These are phyloP conservation scores for Melanogrammus aeglefinus DNA, from an alignment of 2,797 vertebrate genomes.

Conservation along the genomic window DNA sequence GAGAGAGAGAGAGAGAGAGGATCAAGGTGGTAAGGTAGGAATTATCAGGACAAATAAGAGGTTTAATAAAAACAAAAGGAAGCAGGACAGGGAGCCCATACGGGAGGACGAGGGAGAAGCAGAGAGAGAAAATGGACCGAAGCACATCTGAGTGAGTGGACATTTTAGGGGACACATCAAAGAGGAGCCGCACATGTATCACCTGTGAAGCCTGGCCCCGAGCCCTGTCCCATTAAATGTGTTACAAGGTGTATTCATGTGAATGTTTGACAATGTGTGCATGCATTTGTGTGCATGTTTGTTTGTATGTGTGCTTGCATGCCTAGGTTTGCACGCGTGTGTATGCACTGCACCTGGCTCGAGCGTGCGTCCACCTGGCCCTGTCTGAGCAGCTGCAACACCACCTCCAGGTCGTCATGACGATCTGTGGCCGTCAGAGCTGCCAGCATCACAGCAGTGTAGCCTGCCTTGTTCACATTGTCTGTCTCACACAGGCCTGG, in stretches of 20 bases:
- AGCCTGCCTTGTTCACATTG: constrained; percentile 91
- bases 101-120: not conserved
- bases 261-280: constrained; percentile 5
- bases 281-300: not conserved
- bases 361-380: constrained; percentile 89
- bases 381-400: constrained; percentile 82
- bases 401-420: constrained; percentile 88
- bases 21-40: no score
- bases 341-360: constrained; percentile 77
- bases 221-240: not conserved
- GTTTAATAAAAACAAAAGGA: not conserved
- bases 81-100: not conserved
- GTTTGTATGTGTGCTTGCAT: not conserved
- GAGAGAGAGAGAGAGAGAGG: no score
- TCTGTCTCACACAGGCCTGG: constrained; percentile 88
- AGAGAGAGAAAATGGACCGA: not conserved
- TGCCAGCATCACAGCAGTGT: constrained; percentile 94
- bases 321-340: constrained; percentile 3
- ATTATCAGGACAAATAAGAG: not conserved
- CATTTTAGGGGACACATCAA: not conserved
- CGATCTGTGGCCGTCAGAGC: constrained; percentile 85
- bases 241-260: constrained; percentile 13
- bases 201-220: not conserved
- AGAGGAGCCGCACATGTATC: not conserved
- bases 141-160: not conserved